A percentile compares a stretch with the other conserved stretches of the same genome.
Conservation (phyloP, 2,797 vertebrate species). For the Poeciliopsis infans region DNA sequence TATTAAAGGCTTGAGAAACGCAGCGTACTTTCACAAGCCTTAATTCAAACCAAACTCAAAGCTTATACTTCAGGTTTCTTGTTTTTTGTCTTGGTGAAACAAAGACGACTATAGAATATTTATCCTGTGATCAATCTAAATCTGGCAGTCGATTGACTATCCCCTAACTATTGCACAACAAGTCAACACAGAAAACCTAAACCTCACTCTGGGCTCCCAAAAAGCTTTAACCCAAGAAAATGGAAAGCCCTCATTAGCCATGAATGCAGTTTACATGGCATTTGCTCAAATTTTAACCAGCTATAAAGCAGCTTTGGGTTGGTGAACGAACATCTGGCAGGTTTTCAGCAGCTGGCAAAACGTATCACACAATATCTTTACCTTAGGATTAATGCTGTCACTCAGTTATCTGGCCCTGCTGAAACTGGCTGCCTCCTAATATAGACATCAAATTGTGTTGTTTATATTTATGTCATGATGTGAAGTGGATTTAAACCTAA, state of each 20-base stretch:
- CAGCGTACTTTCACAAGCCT: conserved; percentile 29
- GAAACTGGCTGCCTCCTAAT: neutral
- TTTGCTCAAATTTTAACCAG: conserved; percentile 35
- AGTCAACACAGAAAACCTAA: conserved; percentile 18
- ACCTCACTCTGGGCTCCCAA: conserved; percentile 5
- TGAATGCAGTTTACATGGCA: conserved; percentile 21
- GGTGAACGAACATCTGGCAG: conserved; percentile 36
- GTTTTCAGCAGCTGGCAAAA: conserved; percentile 31
- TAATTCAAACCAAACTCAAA: conserved; percentile 6
- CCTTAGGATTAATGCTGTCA: neutral
- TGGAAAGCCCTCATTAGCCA: conserved; percentile 38
- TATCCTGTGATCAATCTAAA: conserved; percentile 11
- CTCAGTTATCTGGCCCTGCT: neutral
- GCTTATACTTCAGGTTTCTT: conserved; percentile 8
- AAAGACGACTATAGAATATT: conserved; percentile 1
- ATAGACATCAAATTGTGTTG: neutral
- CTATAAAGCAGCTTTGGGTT: conserved; percentile 38
- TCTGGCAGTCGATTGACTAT: conserved; percentile 17
- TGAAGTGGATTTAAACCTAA: neutral
- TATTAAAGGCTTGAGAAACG: conserved; percentile 19
- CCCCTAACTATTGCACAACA: conserved; percentile 14
- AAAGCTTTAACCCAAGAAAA: conserved; percentile 20
- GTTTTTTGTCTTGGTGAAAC: conserved; percentile 7
- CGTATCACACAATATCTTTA: conserved; percentile 9
- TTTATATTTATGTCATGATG: neutral